These are phyloP conservation scores for Zhengitettix transpicula DNA, from an alignment of 2,888 invertebrate species.

Conservation along the genomic window DNA sequence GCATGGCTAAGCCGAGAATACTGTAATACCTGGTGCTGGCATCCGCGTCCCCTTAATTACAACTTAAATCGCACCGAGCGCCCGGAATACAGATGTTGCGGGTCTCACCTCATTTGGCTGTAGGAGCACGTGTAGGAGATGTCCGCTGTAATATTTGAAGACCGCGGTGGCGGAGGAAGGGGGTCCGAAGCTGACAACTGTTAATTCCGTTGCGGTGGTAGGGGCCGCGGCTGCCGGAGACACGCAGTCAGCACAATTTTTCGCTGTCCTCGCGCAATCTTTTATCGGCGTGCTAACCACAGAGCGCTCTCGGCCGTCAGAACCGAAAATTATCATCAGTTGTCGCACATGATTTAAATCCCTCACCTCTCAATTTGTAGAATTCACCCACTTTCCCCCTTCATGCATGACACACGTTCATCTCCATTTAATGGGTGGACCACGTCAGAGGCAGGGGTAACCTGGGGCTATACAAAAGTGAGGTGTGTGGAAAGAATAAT, in stretches of 20 bases:
- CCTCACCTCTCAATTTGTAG: too few relatives aligned
- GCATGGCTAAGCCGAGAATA: too few relatives aligned
- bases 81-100: not conserved
- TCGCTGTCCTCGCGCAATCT: conserved; percentile 4
- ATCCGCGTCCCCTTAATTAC: not conserved
- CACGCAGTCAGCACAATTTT: conserved; percentile 5
- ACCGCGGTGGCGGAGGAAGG: not conserved
- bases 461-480: too few relatives aligned
- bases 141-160: not conserved
- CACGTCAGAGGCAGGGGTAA: too few relatives aligned
- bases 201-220: conserved; percentile 3
- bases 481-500: too few relatives aligned
- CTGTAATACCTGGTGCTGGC: too few relatives aligned
- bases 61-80: not conserved
- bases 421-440: too few relatives aligned
- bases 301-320: not conserved
- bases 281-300: not conserved
- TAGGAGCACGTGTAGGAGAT: not conserved
- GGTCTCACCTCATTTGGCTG: not conserved
- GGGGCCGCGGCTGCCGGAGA: not conserved
- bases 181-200: conserved; percentile 1
- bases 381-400: too few relatives aligned
- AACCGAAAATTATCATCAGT: not conserved
- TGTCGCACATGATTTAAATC: not conserved
- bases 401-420: too few relatives aligned